These are phyloP conservation scores for Morinoia aosen DNA, from an alignment of 2,888 invertebrate species.

Conservation along the genomic window DNA sequence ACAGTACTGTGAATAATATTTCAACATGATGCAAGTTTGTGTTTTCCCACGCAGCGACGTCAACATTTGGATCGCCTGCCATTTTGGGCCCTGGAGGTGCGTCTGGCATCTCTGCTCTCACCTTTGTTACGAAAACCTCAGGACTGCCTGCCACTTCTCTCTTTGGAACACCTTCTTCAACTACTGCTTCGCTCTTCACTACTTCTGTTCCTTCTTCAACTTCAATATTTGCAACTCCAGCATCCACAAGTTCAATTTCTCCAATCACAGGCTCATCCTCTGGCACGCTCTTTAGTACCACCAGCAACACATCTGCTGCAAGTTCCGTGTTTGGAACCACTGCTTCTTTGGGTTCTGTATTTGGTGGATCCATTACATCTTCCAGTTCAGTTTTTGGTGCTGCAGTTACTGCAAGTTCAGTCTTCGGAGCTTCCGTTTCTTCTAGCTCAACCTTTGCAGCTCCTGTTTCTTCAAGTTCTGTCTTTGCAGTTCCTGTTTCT, in stretches of 20 bases:
- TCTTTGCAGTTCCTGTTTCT: background rate
- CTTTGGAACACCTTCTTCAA: slow-evolving; percentile 6
- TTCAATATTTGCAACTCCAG: background rate
- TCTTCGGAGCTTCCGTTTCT: slow-evolving; percentile 50
- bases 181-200: background rate
- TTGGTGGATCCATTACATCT: slow-evolving; percentile 22
- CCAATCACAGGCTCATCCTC: slow-evolving; percentile 9
- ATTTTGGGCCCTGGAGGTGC: background rate
- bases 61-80: background rate
- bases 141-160: slow-evolving; percentile 30
- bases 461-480: background rate
- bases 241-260: slow-evolving; percentile 48
- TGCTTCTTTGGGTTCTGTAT: background rate
- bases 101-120: background rate
- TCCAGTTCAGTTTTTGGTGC: background rate
- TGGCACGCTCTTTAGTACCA: slow-evolving; percentile 53
- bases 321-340: slow-evolving; percentile 52
- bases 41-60: background rate
- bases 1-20: background rate
- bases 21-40: background rate
- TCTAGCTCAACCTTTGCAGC: slow-evolving; percentile 14
- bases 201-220: slow-evolving; percentile 30
- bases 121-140: background rate
- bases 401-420: background rate
- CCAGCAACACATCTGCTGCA: slow-evolving; percentile 38